Evolutionary conservation across 2,797 vertebrate genomes (phyloP).

Genomic region (Sternotherus odoratus): DNA sequence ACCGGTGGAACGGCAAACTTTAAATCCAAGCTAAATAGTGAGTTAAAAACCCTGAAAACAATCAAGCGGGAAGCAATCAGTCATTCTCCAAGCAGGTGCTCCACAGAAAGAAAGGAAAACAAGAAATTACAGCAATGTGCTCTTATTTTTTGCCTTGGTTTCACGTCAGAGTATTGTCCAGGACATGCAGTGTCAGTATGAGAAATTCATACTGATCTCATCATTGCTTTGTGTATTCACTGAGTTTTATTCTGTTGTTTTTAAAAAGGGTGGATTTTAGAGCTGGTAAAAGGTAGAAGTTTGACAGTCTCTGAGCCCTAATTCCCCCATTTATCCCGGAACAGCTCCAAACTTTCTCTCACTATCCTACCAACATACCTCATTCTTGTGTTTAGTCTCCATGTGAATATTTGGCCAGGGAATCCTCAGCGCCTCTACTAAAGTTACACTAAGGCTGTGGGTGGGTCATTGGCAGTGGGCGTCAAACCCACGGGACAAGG

Average conservation of each 20-base stretch:
- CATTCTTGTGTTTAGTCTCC: neutral
- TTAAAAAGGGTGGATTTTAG: neutral
- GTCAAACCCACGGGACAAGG: neutral
- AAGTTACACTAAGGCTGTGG: neutral
- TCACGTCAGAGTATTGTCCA: neutral
- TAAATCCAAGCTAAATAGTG: constrained; percentile 11
- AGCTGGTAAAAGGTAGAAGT: neutral
- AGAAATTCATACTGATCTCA: neutral
- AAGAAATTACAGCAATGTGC: neutral
- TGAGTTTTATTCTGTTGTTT: neutral
- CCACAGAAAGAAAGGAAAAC: neutral
- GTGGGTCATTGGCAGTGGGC: neutral
- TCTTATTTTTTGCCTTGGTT: neutral
- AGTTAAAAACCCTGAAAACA: constrained; percentile 14
- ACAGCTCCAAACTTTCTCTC: neutral
- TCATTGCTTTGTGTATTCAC: neutral
- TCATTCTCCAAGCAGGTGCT: neutral
- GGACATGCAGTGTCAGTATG: neutral
- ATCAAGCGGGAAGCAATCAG: neutral
- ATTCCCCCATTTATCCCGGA: fast-evolving
- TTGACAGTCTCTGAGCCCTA: neutral
- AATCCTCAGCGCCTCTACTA: neutral
- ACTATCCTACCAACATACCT: neutral
- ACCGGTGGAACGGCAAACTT: neutral
- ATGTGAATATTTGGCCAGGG: neutral